Evolutionary conservation across 1,140 invertebrate species (phyloP).

Genomic region (Drosophila busckii): DNA sequence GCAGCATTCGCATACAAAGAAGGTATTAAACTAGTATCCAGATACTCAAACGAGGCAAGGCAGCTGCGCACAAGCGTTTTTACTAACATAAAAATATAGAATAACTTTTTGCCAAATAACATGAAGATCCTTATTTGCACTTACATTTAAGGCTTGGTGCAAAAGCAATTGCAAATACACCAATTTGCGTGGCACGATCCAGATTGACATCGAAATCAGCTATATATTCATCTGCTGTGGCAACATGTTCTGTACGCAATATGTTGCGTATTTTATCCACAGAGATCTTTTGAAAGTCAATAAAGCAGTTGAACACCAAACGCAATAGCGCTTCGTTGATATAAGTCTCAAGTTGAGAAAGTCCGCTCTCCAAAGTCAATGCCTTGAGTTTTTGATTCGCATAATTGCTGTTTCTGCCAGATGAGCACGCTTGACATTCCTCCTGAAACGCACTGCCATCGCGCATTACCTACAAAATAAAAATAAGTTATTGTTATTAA

Average conservation of each 20-base stretch:
- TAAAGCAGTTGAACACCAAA: constrained; percentile 61
- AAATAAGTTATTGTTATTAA: not conserved
- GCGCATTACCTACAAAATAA: constrained; percentile 41
- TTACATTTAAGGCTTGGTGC: constrained; percentile 57
- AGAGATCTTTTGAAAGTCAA: constrained; percentile 68
- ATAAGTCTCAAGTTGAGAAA: constrained; percentile 65
- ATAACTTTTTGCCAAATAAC: not conserved
- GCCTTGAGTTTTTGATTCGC: constrained; percentile 54
- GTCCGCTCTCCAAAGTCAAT: constrained; percentile 51
- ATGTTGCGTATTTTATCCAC: constrained; percentile 61
- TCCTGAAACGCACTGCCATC: constrained; percentile 59
- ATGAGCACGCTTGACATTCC: constrained; percentile 35
- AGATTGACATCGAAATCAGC: constrained; percentile 77
- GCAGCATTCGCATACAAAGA: constrained; percentile 48
- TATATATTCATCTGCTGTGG: constrained; percentile 58
- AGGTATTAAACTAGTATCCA: constrained; percentile 68
- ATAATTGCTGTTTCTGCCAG: not conserved
- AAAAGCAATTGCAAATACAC: constrained; percentile 66
- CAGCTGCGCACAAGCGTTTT: constrained; percentile 69
- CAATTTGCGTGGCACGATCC: constrained; percentile 69
- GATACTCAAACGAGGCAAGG: constrained; percentile 70
- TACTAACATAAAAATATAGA: constrained; percentile 27
- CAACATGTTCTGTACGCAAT: constrained; percentile 36
- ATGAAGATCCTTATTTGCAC: not conserved
- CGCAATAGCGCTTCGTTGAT: constrained; percentile 65